Percentiles rank a stretch among this genome's conserved stretches.
These are phyloP conservation scores for Metopia argyrocephala DNA, from an alignment of 2,888 invertebrate species.

Conservation along the genomic window DNA sequence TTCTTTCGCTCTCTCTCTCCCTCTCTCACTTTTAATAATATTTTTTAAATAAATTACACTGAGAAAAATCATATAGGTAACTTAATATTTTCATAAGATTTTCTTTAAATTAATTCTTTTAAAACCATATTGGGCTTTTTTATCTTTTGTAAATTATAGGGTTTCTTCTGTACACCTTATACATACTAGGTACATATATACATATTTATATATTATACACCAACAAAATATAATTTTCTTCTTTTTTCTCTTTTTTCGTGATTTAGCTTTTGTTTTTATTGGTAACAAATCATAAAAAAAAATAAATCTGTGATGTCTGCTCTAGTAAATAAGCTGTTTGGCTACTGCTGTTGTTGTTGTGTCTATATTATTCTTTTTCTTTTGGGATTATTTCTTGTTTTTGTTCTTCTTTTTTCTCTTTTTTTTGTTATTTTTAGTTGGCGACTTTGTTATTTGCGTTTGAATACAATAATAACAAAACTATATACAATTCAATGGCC, in stretches of 20 bases:
- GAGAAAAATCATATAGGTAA: too few relatives aligned
- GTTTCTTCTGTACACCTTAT: slow-evolving; percentile 39
- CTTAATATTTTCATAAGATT: too few relatives aligned
- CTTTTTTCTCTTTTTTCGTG: slow-evolving; percentile 8
- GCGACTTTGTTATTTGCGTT: slow-evolving; percentile 58
- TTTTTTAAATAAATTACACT: slow-evolving; percentile 1
- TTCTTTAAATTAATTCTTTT: too few relatives aligned
- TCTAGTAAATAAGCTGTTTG: slow-evolving; percentile 38
- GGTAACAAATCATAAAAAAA: slow-evolving; percentile 34
- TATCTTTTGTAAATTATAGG: slow-evolving; percentile 29
- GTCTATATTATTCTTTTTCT: slow-evolving; percentile 4
- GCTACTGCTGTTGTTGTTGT: slow-evolving; percentile 24
- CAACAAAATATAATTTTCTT: slow-evolving; percentile 18
- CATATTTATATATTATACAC: not conserved
- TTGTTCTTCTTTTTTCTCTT: slow-evolving; percentile 13
- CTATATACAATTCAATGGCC: slow-evolving; percentile 53
- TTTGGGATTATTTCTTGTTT: slow-evolving; percentile 24
- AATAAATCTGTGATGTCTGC: slow-evolving; percentile 47
- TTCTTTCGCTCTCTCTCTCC: not conserved
- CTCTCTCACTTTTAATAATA: not conserved
- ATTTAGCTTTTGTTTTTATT: slow-evolving; percentile 32
- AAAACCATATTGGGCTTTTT: too few relatives aligned
- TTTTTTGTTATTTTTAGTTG: slow-evolving; percentile 42
- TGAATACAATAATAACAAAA: slow-evolving; percentile 36
- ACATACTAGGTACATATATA: slow-evolving; percentile 24